These are phyloP conservation scores for Oriolus oriolus DNA, from an alignment of 2,113 vertebrate genomes.

Conservation along the genomic window DNA sequence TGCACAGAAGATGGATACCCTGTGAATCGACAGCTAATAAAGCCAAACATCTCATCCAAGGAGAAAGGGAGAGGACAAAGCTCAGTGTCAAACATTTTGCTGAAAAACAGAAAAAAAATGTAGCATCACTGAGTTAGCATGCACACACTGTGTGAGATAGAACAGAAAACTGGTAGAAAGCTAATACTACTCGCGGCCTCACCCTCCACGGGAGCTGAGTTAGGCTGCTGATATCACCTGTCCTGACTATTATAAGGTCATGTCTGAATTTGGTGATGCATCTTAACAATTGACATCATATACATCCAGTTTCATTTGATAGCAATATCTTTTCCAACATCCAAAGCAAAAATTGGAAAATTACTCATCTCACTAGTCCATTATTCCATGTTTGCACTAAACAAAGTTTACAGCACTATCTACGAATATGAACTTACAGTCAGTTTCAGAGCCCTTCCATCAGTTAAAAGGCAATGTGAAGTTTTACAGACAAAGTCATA, in stretches of 20 bases:
- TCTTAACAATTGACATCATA: not conserved
- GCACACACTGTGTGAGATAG: not conserved
- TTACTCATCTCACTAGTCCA: not conserved
- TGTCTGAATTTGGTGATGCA: not conserved
- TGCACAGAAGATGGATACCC: constrained; percentile 96
- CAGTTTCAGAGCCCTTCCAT: not conserved
- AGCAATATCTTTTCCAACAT: not conserved
- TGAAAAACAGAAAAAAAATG: constrained; percentile 63
- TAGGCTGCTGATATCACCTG: not conserved
- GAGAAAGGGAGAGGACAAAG: constrained; percentile 97
- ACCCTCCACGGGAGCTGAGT: fast-evolving
- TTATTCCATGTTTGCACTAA: not conserved
- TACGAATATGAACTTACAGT: not conserved
- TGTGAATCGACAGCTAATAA: constrained; percentile 97
- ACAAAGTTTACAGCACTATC: not conserved
- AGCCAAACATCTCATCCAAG: constrained; percentile 99
- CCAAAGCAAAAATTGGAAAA: not conserved
- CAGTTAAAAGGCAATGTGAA: not conserved
- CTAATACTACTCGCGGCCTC: not conserved
- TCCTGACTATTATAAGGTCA: not conserved
- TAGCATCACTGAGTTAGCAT: not conserved
- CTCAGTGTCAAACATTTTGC: constrained; percentile 99
- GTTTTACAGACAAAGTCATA: not conserved
- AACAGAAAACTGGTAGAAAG: not conserved
- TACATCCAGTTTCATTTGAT: not conserved